Percentiles rank a stretch among this genome's conserved stretches.
Conservation (phyloP, 2,797 vertebrate genomes). For the Sarcoramphus papa region DNA sequence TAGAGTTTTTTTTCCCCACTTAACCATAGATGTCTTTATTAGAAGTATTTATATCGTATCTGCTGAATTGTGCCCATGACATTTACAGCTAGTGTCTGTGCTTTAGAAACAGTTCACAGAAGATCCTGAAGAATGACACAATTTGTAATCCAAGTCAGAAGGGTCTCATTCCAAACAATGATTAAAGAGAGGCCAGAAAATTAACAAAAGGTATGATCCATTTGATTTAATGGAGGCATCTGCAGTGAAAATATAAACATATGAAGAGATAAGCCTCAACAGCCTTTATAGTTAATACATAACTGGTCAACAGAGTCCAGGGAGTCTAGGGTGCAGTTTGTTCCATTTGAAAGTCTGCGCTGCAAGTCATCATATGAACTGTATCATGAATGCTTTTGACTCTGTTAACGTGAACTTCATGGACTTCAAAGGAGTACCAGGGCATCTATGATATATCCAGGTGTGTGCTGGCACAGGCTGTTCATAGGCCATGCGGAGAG, state of each 20-base stretch:
- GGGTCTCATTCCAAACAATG: background rate
- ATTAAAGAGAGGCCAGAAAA: background rate
- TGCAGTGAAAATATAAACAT: background rate
- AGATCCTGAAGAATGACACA: background rate
- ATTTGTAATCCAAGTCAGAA: background rate
- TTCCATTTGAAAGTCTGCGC: background rate
- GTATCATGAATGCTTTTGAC: background rate
- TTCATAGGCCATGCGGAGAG: background rate
- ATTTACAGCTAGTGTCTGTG: background rate
- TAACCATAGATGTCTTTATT: background rate
- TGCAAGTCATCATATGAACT: background rate
- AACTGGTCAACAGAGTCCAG: background rate
- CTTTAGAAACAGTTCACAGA: background rate
- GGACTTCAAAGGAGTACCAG: background rate
- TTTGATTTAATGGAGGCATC: background rate
- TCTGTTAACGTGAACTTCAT: background rate
- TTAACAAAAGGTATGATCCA: background rate
- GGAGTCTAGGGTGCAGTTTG: background rate
- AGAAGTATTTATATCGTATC: background rate
- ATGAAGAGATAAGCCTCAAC: background rate
- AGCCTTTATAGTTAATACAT: background rate
- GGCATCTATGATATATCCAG: background rate
- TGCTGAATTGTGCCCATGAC: background rate
- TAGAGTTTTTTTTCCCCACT: background rate
- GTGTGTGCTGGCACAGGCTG: background rate